These are phyloP conservation scores for Xyrichtys novacula DNA, from an alignment of 2,797 vertebrate genomes.

Conservation along the genomic window DNA sequence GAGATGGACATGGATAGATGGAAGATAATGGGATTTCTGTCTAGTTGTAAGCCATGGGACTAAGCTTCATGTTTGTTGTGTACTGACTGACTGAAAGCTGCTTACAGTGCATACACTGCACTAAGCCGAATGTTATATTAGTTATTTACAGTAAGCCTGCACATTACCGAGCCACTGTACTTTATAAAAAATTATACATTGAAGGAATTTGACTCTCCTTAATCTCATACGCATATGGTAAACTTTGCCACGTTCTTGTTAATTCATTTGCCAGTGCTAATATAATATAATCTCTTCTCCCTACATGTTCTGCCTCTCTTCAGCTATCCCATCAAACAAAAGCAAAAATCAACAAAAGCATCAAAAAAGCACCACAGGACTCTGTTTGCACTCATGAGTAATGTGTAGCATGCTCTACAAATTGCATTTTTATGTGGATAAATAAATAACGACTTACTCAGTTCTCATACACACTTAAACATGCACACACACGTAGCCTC, in stretches of 20 bases:
- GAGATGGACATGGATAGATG: conserved; percentile 68
- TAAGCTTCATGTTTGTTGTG: conserved; percentile 80
- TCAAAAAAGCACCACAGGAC: no score
- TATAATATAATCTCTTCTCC: background rate
- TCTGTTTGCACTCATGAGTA: no score
- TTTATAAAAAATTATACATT: conserved; percentile 14
- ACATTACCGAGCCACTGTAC: conserved; percentile 35
- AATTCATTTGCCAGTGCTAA: background rate
- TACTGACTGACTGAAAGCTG: conserved; percentile 78
- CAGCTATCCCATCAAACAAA: no score
- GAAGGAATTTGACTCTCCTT: background rate
- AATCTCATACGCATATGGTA: conserved; percentile 14
- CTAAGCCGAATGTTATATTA: conserved; percentile 66
- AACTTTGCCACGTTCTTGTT: conserved; percentile 7
- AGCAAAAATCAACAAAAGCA: no score
- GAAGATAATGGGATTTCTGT: conserved; percentile 74
- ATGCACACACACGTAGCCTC: no score
- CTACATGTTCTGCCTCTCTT: no score
- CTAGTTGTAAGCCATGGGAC: conserved; percentile 73
- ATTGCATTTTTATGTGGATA: no score
- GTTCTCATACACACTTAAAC: no score
- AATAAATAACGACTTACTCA: no score
- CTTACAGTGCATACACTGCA: conserved; percentile 72
- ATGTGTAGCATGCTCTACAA: no score
- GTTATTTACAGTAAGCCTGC: conserved; percentile 69